Evolutionary conservation across 2,113 vertebrate genomes (phyloP).

Genomic region (Siniperca knerii): DNA sequence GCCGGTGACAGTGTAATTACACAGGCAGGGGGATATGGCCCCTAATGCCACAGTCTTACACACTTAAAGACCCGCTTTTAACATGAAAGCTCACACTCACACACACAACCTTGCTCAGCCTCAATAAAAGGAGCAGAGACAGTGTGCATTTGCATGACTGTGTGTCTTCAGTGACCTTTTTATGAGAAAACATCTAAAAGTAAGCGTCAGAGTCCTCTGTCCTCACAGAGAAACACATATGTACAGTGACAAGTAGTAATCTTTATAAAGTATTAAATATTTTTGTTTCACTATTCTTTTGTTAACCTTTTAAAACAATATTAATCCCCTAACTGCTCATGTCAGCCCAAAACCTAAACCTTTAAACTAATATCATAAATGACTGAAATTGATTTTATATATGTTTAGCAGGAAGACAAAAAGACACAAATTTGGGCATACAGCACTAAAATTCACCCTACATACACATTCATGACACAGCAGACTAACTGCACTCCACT

Average conservation of each 20-base stretch:
- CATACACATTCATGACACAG: not conserved
- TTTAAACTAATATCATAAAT: not conserved
- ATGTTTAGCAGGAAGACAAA: not conserved
- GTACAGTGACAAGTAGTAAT: not conserved
- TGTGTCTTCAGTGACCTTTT: constrained; percentile 34
- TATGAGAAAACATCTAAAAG: constrained; percentile 1
- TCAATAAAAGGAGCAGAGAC: constrained; percentile 74
- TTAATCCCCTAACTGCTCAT: not conserved
- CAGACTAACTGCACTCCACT: constrained; percentile 23
- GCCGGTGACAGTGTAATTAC: constrained; percentile 81
- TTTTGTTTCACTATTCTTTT: not conserved
- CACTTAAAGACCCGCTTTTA: constrained; percentile 80
- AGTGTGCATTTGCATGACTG: constrained; percentile 33
- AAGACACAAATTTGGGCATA: not conserved
- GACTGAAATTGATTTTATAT: not conserved
- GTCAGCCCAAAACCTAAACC: not conserved
- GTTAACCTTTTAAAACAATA: not conserved
- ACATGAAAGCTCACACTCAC: constrained; percentile 77
- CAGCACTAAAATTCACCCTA: not conserved
- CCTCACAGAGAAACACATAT: not conserved
- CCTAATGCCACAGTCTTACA: constrained; percentile 80
- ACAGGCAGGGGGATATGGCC: constrained; percentile 74
- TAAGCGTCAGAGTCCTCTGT: not conserved
- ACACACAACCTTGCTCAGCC: constrained; percentile 56
- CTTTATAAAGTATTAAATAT: not conserved